These are phyloP conservation scores for Stegophylla sp. DNA, from an alignment of 2,888 invertebrate species.

Conservation along the genomic window DNA sequence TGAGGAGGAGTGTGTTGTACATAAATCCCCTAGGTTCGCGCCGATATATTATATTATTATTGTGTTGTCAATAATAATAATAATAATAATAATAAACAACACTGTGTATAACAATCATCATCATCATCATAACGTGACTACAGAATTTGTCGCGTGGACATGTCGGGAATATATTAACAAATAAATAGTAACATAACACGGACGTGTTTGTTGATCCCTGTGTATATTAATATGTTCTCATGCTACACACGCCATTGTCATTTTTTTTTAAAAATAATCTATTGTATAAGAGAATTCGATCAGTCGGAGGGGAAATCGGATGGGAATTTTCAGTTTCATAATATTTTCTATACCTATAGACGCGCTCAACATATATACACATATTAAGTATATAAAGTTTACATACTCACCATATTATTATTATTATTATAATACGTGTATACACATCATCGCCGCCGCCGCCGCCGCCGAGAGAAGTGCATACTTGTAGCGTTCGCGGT, in stretches of 20 bases:
- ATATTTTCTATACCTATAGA: not conserved
- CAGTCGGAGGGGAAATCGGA: not conserved
- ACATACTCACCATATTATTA: no score
- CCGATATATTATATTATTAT: slow-evolving; percentile 37
- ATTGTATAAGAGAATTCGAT: not conserved
- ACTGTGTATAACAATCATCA: not conserved
- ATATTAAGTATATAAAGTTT: no score
- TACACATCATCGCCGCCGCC: not conserved
- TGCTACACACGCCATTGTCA: not conserved
- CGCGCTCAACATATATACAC: no score
- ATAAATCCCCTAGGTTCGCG: slow-evolving; percentile 27
- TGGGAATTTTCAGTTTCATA: not conserved
- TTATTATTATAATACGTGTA: not conserved
- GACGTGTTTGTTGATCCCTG: not conserved
- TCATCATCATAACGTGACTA: slow-evolving; percentile 45
- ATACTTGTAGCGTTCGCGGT: slow-evolving; percentile 7
- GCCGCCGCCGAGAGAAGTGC: slow-evolving; percentile 6
- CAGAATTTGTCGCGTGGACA: slow-evolving; percentile 47
- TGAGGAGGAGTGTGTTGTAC: slow-evolving; percentile 41
- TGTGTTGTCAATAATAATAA: slow-evolving; percentile 37
- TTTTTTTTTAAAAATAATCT: slow-evolving; percentile 17
- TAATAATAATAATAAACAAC: no score
- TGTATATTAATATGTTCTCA: not conserved
- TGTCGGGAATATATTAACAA: slow-evolving; percentile 41
- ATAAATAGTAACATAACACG: slow-evolving; percentile 21